Conservation (phyloP, 2,797 vertebrate species). For the Luscinia megarhynchos region DNA sequence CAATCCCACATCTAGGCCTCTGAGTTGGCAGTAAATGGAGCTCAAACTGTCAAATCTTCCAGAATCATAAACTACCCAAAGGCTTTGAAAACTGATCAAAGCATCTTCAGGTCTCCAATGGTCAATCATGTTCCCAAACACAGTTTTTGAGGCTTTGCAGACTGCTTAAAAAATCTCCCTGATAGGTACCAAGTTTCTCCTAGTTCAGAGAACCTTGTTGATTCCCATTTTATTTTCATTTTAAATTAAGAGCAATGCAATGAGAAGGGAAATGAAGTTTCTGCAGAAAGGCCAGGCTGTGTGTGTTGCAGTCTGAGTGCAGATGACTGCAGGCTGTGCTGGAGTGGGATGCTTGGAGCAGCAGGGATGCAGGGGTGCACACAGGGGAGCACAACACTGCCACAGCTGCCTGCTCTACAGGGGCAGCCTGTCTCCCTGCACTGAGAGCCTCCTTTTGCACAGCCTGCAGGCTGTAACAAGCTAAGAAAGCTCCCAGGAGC, state of each 20-base stretch:
- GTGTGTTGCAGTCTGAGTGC: background rate
- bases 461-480: too few relatives aligned
- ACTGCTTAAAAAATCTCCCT: background rate
- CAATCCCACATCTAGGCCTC: constrained; percentile 22
- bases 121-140: background rate
- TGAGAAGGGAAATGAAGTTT: background rate
- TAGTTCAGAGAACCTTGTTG: background rate
- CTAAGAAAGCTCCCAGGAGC: background rate
- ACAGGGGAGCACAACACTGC: background rate
- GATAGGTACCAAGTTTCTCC: background rate
- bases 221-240: background rate
- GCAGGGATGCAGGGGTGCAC: background rate
- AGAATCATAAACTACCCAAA: constrained; percentile 19
- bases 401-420: background rate
- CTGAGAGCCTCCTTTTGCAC: background rate
- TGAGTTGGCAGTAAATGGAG: constrained; percentile 29
- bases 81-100: constrained; percentile 66
- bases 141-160: background rate
- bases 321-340: background rate
- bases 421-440: background rate
- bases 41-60: constrained; percentile 47
- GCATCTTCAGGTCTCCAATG: background rate
- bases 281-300: background rate
- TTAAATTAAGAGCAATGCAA: background rate
- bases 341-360: background rate